phyloP scores from a whole-genome alignment of 1,140 invertebrate species.

The Yoshiicerus persimilis region DNA sequence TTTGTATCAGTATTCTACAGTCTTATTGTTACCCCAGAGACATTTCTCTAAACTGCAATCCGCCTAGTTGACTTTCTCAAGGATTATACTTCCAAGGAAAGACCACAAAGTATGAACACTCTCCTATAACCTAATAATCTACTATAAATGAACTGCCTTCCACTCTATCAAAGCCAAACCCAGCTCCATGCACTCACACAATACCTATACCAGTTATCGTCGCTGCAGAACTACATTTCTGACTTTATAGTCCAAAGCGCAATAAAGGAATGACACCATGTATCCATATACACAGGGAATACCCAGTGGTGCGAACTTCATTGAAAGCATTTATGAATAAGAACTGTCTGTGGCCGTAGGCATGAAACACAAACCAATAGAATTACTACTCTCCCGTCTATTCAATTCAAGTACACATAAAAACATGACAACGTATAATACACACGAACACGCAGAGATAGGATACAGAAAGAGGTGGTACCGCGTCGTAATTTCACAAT shows the following conservation, averaged over 20 bases:
- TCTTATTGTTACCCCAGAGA: background rate
- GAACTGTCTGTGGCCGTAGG: background rate
- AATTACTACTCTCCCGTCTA: background rate
- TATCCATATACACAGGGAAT: background rate
- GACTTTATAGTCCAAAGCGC: background rate
- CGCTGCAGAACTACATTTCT: background rate
- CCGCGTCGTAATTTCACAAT: background rate
- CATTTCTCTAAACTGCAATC: background rate
- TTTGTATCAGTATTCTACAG: background rate
- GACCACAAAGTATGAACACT: background rate
- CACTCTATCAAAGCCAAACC: background rate
- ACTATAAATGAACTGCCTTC: background rate
- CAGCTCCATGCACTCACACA: background rate
- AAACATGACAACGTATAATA: background rate
- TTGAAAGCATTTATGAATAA: background rate
- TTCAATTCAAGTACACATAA: background rate
- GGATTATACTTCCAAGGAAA: background rate
- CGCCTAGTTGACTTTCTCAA: background rate
- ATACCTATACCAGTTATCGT: background rate
- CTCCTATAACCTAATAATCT: too few relatives aligned
- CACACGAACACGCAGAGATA: background rate
- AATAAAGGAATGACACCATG: background rate
- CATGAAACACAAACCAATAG: background rate
- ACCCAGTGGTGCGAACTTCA: background rate
- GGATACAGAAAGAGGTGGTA: background rate